Conservation (phyloP, 2,888 invertebrate genomes). For the Callinectes sapidus region DNA sequence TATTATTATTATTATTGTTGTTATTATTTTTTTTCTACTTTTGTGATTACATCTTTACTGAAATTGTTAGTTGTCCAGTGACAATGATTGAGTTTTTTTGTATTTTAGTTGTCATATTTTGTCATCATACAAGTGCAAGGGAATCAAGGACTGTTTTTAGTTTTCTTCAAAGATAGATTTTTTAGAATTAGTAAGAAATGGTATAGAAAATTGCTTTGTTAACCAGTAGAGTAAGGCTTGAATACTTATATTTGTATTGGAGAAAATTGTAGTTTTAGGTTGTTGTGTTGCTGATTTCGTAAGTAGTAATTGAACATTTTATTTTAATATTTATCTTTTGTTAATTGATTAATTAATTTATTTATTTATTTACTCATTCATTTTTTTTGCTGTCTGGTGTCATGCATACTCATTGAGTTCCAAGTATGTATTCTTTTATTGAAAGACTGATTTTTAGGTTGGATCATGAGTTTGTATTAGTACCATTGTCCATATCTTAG, state of each 20-base stretch:
- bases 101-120: not conserved
- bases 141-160: too few relatives aligned
- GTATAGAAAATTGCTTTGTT: too few relatives aligned
- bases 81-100: not conserved
- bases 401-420: not conserved
- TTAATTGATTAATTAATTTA: too few relatives aligned
- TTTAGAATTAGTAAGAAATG: too few relatives aligned
- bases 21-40: not conserved
- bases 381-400: not conserved
- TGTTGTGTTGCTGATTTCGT: not conserved
- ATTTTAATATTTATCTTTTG: too few relatives aligned
- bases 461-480: not conserved
- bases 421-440: not conserved
- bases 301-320: too few relatives aligned
- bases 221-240: too few relatives aligned
- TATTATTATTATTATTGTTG: too few relatives aligned
- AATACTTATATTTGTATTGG: not conserved
- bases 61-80: not conserved
- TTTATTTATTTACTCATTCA: not conserved
- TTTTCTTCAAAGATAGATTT: too few relatives aligned
- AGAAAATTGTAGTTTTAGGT: not conserved
- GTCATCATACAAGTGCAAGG: not conserved
- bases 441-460: not conserved
- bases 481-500: not conserved
- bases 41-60: not conserved